Evolutionary conservation across 2,888 invertebrate species (phyloP).

Genomic region (Trachelus tabidus): DNA sequence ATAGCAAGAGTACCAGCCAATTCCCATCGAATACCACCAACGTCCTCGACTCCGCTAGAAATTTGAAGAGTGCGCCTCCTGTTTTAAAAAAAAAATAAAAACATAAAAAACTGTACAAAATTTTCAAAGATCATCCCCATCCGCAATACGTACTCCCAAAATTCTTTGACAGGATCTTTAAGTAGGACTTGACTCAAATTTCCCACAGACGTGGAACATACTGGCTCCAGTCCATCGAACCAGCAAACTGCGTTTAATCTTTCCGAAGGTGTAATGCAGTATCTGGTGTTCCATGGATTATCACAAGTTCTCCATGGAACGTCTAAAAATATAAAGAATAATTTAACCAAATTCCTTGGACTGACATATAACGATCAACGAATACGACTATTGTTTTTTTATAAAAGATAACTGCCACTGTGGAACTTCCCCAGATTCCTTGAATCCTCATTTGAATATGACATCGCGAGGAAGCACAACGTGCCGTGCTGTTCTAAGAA

Average conservation of each 20-base stretch:
- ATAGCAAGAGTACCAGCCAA: conserved; percentile 90
- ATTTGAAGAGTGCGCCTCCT: conserved; percentile 95
- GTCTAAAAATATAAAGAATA: conserved; percentile 67
- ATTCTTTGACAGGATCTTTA: conserved; percentile 95
- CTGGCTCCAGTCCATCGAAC: conserved; percentile 68
- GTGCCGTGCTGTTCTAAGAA: not conserved
- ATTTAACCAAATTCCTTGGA: not conserved
- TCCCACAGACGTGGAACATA: conserved; percentile 74
- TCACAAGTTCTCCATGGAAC: conserved; percentile 94
- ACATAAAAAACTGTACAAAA: not conserved
- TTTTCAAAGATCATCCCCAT: not conserved
- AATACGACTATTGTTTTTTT: not conserved
- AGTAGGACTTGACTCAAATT: conserved; percentile 78
- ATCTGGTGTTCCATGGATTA: conserved; percentile 93
- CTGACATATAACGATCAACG: not conserved
- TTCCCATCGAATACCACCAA: conserved; percentile 93
- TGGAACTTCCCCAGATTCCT: not conserved
- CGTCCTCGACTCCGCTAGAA: conserved; percentile 88
- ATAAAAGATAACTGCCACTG: not conserved
- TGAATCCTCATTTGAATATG: not conserved
- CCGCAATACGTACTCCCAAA: conserved; percentile 89
- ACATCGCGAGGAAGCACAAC: not conserved
- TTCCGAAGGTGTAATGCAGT: conserved; percentile 91
- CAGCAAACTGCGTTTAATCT: conserved; percentile 79
- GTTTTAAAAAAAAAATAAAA: not conserved